Evolutionary conservation across 2,113 vertebrate genomes (phyloP), one percentile per base, ranked within the genome.

Genomic region (Ariopsis seemanni): DNA sequence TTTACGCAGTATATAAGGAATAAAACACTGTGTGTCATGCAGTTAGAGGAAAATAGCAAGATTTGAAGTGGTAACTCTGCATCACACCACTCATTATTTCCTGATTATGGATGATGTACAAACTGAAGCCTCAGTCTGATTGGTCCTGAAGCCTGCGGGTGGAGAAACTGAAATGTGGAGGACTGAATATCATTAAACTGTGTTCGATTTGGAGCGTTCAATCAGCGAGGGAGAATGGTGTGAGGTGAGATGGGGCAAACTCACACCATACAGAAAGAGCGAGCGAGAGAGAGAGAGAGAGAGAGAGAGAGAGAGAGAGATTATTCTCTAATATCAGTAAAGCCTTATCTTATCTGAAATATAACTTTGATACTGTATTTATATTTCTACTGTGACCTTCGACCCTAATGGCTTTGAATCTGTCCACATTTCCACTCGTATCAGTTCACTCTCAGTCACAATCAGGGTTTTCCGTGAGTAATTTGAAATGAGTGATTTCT

Each of bases 221-320:
- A 79, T 87, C 74, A 67, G 63, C 42, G 67, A 82, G 83, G 74
- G 65, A 83, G 79, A 63, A 14, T 53, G 50, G 57, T 67, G 67
- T 6, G 52, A 67, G 65, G 79, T 71, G 65, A 80, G 89, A 85
- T 1, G 5, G 22, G 53, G 87, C 77, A 87, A 69, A 88, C 81
- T 84, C 87, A 87, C 18, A 84, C 83, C 84, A 69, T 69, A 91
- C 89, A 86, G 82, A 85, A 71, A 83, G 89, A 90, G 90, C n/a
- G n/a, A n/a, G n/a, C n/a, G 30, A 34, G 30, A 22, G 8, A 75
- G 72, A 50, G 72, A 25, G 50, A 78, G n/a, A n/a, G n/a, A n/a
- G n/a, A n/a, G n/a, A n/a, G n/a, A n/a, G n/a, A 48, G 30, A 34
- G 30, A 22, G 8, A 75, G 72, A 50, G 72, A 25, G 50, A 78